Evolutionary conservation across 2,888 invertebrate species (phyloP), one percentile per base, ranked within the genome.

Genomic region (Tiphia femorata): DNA sequence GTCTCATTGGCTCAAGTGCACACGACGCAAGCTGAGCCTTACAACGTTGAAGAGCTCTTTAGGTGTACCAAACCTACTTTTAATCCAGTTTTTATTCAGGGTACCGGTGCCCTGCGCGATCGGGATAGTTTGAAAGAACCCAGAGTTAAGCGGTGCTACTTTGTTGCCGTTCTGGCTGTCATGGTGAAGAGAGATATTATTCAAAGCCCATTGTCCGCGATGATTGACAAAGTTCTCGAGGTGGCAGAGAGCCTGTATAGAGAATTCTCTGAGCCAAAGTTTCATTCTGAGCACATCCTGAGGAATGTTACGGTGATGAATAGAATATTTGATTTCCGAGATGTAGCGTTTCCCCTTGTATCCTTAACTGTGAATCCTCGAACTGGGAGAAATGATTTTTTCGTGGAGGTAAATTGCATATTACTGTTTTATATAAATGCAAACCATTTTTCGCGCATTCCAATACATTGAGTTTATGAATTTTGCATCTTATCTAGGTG

Each of bases 141-240:
- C 0, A 62, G 42, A 2, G 62, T 75, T 0, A 82, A 81, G 40
- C 73, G 77, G 1, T 83, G 83, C 25, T 83, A 83, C 33, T 82
- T 81, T 29, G 79, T 76, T 0, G 81, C 77, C 0, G n/a, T 81
- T 5, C 41, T 83, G 1, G 67, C 77, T 2, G 59, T 77, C 0
- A 69, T 80, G 62, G 60, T 83, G 19, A 80, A 79, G 42, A 70
- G 81, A 20, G 83, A 83, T 12, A 72, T 83, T 0, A 65, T 81
- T 10, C 75, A 81, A n/a, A 80, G 74, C 49, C 72, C 77, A 0
- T 54, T 79, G 25, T 66, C 77, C 0, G 71, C 48, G 0, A 78
- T 82, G 72, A 64, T 83, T 10, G 79, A 83, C 29, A 78, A 74
- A 49, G 49, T 83, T 2, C 49, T 83, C 4, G 73, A 81, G 38